Conservation (phyloP, 2,797 vertebrate species). For the Tadarida brasiliensis region DNA sequence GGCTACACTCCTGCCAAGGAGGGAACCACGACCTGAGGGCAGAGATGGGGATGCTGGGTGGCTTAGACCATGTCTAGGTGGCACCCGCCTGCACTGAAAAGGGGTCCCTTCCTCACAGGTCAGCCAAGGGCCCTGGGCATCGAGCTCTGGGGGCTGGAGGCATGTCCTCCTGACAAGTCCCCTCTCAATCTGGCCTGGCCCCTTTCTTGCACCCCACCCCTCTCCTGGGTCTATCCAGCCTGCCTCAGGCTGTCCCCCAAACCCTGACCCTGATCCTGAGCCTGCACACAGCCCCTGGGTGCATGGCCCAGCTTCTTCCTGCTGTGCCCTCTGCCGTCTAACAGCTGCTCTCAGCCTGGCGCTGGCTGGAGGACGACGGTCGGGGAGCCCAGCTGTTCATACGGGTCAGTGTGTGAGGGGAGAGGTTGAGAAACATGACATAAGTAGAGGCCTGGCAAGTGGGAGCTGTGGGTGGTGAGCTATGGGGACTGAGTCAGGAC, state of each 20-base stretch:
- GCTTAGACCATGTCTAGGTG: neutral
- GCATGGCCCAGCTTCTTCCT: neutral
- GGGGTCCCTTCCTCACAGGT: neutral
- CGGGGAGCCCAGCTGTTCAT: neutral
- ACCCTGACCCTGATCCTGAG: neutral
- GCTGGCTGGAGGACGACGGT: neutral
- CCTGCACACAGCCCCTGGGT: neutral
- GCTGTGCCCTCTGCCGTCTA: too few species aligned
- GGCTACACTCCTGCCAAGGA: neutral
- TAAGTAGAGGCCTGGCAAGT: neutral
- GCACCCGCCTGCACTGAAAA: neutral
- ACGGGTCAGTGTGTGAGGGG: neutral
- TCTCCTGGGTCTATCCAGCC: fast-evolving
- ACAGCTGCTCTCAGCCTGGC: neutral
- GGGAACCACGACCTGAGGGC: fast-evolving
- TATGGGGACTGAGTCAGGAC: too few species aligned
- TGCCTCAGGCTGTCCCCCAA: neutral
- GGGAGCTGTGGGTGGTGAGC: too few species aligned
- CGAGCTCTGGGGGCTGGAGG: neutral
- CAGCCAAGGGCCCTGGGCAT: neutral
- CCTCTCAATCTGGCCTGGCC: neutral
- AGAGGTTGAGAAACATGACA: neutral
- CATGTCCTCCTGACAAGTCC: neutral
- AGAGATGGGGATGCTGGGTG: neutral
- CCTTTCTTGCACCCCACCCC: neutral